Evolutionary conservation across 2,113 vertebrate genomes (phyloP).

Genomic region (Hystrix cristata): DNA sequence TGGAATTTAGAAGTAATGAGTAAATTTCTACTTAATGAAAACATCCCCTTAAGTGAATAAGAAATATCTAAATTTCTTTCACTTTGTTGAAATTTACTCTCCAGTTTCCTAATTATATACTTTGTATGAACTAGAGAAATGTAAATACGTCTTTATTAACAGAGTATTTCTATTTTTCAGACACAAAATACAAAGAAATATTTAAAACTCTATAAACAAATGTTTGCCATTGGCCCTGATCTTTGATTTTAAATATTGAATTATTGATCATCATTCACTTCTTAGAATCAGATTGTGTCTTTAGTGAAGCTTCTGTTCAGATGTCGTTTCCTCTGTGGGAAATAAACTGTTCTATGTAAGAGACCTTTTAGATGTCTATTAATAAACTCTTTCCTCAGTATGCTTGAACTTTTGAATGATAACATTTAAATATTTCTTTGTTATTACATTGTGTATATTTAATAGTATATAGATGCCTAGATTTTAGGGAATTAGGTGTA

Average conservation of each 20-base stretch:
- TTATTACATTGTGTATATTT: not conserved
- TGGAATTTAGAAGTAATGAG: constrained; percentile 62
- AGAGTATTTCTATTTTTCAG: constrained; percentile 55
- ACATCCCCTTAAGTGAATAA: not conserved
- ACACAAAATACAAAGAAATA: not conserved
- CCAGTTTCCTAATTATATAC: not conserved
- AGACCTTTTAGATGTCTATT: constrained; percentile 85
- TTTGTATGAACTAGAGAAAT: constrained; percentile 65
- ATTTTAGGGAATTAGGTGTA: constrained; percentile 13
- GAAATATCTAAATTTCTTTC: not conserved
- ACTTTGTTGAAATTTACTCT: not conserved
- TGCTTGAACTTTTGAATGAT: constrained; percentile 71
- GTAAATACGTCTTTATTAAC: not conserved
- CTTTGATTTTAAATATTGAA: constrained; percentile 74
- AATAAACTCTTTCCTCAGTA: constrained; percentile 84
- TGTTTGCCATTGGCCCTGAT: constrained; percentile 55
- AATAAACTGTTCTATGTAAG: constrained; percentile 85
- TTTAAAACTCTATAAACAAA: not conserved
- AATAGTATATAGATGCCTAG: constrained; percentile 32
- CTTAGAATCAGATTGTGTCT: constrained; percentile 76
- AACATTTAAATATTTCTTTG: constrained; percentile 56
- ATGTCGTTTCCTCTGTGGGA: constrained; percentile 82
- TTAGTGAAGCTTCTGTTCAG: constrained; percentile 79
- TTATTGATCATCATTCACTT: constrained; percentile 83
- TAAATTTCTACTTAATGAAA: constrained; percentile 71